Evolutionary conservation across 1,140 invertebrate genomes (phyloP), one percentile per base, ranked within the genome.

Genomic region (Halotydeus destructor): DNA sequence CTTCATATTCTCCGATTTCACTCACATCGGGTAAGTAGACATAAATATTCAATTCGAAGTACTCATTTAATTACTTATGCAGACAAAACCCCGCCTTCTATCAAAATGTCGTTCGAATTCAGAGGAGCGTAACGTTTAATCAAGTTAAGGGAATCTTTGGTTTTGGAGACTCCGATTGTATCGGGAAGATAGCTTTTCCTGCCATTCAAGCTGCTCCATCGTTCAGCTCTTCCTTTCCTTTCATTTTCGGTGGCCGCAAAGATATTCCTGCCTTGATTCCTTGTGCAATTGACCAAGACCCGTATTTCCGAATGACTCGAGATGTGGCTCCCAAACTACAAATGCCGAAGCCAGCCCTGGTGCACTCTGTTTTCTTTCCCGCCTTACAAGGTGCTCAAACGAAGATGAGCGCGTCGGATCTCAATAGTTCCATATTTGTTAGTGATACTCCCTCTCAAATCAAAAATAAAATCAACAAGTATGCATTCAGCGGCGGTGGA

Each of bases 281-380:
- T 0, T 98, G 91, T 64, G 94, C 88, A 23, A 98, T 99, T 54
- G 94, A 99, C 69, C 94, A 99, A 70, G 93, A 98, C 64, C 93
- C 93, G 0, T 98, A 97, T 61, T 98, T 99, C 61, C 69, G 93
- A 42, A 94, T 99, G 89, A 89, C 86, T 0, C 69, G 93, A 44
- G 93, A 99, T 63, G 85, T 96, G 16, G 83, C 89, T 0, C 88
- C 89, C 0, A 72, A 73, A 43, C 62, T 98, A 11, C 79, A 77
- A 18, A 75, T 70, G 55, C 72, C 71, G 0, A 98, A 98, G 58
- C 94, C 93, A n/a, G 78, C 89, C 0, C 59, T 98, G 1, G 57
- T 99, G 0, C 91, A 96, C 61, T 88, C 86, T 0, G 70, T 69
- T 24, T 99, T 98, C 62, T 84, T 98, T 51, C 93, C 93, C 0